Base-by-base conservation (phyloP, 2,797 vertebrate genomes). In the Falco naumanni region DNA sequence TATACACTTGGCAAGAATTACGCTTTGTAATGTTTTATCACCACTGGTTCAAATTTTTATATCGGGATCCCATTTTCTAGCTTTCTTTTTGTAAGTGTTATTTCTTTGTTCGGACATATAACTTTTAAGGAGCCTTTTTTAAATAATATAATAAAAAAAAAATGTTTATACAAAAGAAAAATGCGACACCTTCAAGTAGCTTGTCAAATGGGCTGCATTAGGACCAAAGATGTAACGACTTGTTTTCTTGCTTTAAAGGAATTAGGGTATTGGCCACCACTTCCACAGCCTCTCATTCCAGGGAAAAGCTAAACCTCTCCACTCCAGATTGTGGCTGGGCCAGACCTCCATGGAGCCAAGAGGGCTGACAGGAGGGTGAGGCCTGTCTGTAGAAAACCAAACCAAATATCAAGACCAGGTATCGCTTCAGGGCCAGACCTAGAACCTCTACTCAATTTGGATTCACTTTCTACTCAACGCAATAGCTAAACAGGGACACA, bases 241-340 rank as follows among this genome's bases (percentile, higher is more conserved):
- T 90, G 41, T 87, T 95, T 96, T 96, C 65, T 97, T 95, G 89
- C 75, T 96, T 96, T 93, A 91, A 96, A 92, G 51, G 33, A 82
- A 77, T 93, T 93, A 83, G 56, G 60, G 43, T 70, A 82, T 89
- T 82, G 68, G 90, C 66, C 33, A 61, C n/a, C 26, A 51, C 75
- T 90, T 90, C 60, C 39, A 87, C 66, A 91, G 84, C 18, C 37
- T 87, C 39, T 90, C n/a, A 14, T 77, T 65, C 26, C 24, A 63
- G 34, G 59, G 39, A 75, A 86, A 84, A 85, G 53, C 53, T 78
- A 37, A 39, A 63, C 22, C 51, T 56, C 48, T 72, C 50, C 61
- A 45, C 25, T 48, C 31, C 37, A 87, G 60, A 9, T 0, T 65
- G 59, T 9, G 53, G 31, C 13, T n/a, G 18, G 10, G 22, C 71